Evolutionary conservation across 2,113 vertebrate genomes (phyloP), one percentile per base, ranked within the genome.

Genomic region (Rhombomys opimus): DNA sequence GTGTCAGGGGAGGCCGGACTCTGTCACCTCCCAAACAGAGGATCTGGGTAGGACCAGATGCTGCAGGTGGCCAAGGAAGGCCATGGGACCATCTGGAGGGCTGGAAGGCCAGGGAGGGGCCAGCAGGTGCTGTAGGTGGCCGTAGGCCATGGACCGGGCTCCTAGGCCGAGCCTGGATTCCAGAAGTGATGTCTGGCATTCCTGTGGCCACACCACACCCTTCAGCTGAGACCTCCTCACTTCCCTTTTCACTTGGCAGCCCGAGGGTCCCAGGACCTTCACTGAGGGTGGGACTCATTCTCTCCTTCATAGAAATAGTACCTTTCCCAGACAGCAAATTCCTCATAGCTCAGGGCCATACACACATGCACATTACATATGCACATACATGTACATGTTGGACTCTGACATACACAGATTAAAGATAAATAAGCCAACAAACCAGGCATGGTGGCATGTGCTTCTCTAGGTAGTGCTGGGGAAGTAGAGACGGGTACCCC

Each of bases 381-480:
- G 38, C 6, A 38, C 17, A 72, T 15, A 15, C 1, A n/a, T 5
- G 20, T 10, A 12, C 5, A 78, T 5, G 9, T 0, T 5, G 46
- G 46, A 46, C 46, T 46, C 5, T 5, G 46, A 7, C 27, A 32
- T 5, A 23, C 7, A 35, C 78, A 57, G 17, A 73, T 57, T 81
- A 59, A 57, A 81, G 59, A 13, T 30, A 54, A 30, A 77, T 80
- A 80, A 81, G 54, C 20, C 52, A 59, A 81, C 18, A n/a, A 11
- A 22, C 59, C 17, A 23, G 59, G 59, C 25, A 1, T 65, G 59
- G 25, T 11, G 11, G 54, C 11, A 13, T 5, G 2, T 65, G 15
- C 82, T 30, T 18, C n/a, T 65, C 2, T 27, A 2, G 41, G 27
- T 9, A 30, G 61, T 11, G 1, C 59, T 11, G 61, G 82, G 27